Evolutionary conservation across 2,113 vertebrate genomes (phyloP), one percentile per base, ranked within the genome.

Genomic region (Crotalus tigris): DNA sequence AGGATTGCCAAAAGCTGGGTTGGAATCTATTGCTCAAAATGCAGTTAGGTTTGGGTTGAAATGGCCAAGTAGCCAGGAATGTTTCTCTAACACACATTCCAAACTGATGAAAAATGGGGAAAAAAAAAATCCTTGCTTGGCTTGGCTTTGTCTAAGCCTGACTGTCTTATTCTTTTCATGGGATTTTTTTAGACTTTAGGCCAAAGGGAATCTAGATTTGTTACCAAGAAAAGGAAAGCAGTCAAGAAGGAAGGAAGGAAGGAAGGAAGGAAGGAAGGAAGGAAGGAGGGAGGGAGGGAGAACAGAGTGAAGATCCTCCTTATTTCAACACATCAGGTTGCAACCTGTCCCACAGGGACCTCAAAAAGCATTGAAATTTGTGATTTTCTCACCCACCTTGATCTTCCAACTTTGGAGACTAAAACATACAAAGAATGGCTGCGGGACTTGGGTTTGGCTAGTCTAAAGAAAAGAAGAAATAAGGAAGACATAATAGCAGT

Each of bases 21-120:
- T 55, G 90, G 86, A 87, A 10, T 94, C 93, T 93, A 51, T 75
- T 49, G 92, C 89, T 94, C 93, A 88, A 94, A 92, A 59, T 93
- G 64, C 92, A 93, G 90, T n/a, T 19, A 87, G 85, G 15, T 58
- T 90, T 92, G 59, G 23, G 24, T 58, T 61, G 46, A 86, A 46
- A 87, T 86, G 88, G 10, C 26, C 15, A 61, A 53, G 24, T 26
- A 7, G 64, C 69, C 44, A 53, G 85, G 57, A 39, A 12, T 85
- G 29, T n/a, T 19, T n/a, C 53, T 17, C 8, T n/a, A 54, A 61
- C 88, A 15, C 39, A 39, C 33, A 81, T 4, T 44, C 75, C 75
- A 81, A 81, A 33, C 13, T 3, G 17, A 21, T 49, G 6, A 8
- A 39, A 10, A 39, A 44, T 49, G 6, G 39, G 39, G 39, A 2